Evolutionary conservation across 1,140 invertebrate species (phyloP).

Genomic region (Pristionchus pacificus): DNA sequence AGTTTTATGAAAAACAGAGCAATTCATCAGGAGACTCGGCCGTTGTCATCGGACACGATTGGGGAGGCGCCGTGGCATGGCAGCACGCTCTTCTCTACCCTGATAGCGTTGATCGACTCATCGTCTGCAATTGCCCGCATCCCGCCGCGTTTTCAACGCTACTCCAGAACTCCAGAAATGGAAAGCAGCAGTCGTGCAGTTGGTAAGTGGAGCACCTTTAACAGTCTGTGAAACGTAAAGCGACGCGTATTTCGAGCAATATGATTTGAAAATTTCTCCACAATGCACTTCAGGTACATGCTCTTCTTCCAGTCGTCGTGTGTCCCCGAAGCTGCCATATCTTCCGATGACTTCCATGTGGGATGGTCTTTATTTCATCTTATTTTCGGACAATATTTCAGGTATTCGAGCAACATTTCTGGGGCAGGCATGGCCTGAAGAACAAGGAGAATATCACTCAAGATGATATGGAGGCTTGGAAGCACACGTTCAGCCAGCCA

Average conservation of each 20-base stretch:
- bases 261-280: not conserved
- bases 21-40: too few relatives aligned
- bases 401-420: too few relatives aligned
- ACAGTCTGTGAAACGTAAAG: not conserved
- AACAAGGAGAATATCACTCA: slow-evolving; percentile 57
- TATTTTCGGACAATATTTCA: too few relatives aligned
- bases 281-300: slow-evolving; percentile 65
- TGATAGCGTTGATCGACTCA: slow-evolving; percentile 69
- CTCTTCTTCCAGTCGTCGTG: slow-evolving; percentile 72
- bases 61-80: slow-evolving; percentile 74
- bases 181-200: not conserved
- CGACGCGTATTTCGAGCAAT: too few relatives aligned
- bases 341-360: slow-evolving; percentile 65
- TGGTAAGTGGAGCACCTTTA: not conserved
- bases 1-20: too few relatives aligned
- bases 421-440: slow-evolving; percentile 59
- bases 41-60: slow-evolving; percentile 73
- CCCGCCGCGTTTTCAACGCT: slow-evolving; percentile 64
- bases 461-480: slow-evolving; percentile 71
- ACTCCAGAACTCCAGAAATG: not conserved
- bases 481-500: slow-evolving; percentile 71
- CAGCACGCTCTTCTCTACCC: slow-evolving; percentile 67
- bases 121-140: slow-evolving; percentile 73
- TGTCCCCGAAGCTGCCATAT: slow-evolving; percentile 68
- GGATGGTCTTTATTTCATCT: too few relatives aligned